A percentile compares a stretch with the other conserved stretches of the same genome.
These are phyloP conservation scores for Tachyglossus aculeatus DNA, from an alignment of 2,797 vertebrate genomes.

Conservation along the genomic window DNA sequence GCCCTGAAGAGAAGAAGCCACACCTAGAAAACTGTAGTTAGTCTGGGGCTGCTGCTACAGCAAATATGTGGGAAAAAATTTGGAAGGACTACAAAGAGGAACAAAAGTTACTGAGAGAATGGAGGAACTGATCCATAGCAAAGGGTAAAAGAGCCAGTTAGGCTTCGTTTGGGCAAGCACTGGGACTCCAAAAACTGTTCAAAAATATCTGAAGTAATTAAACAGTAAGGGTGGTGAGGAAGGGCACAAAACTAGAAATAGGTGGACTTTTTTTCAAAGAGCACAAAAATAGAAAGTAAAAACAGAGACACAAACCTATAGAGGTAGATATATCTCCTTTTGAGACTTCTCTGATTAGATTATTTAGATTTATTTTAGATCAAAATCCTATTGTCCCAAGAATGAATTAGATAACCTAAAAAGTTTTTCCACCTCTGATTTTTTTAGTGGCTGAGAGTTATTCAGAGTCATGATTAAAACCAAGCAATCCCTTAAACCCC, in stretches of 20 bases:
- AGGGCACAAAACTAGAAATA: not conserved
- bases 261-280: not conserved
- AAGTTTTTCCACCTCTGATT: too few species aligned
- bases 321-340: too few species aligned
- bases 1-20: not conserved
- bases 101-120: slow-evolving; percentile 57
- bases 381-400: too few species aligned
- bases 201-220: not conserved
- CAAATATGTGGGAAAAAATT: slow-evolving; percentile 38
- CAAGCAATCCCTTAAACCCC: too few species aligned
- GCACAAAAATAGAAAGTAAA: not conserved
- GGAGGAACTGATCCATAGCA: slow-evolving; percentile 37
- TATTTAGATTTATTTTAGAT: too few species aligned
- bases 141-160: not conserved
- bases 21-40: slow-evolving; percentile 28
- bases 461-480: too few species aligned
- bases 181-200: not conserved
- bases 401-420: too few species aligned
- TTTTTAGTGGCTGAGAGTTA: too few species aligned
- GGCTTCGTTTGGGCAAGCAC: slow-evolving; percentile 10
- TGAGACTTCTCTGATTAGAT: too few species aligned
- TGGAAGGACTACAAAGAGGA: slow-evolving; percentile 48
- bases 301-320: too few species aligned
- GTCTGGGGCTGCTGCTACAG: slow-evolving; percentile 30
- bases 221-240: not conserved